Evolutionary conservation across 1,140 invertebrate genomes (phyloP).

Genomic region (Reticulitermes speratus): DNA sequence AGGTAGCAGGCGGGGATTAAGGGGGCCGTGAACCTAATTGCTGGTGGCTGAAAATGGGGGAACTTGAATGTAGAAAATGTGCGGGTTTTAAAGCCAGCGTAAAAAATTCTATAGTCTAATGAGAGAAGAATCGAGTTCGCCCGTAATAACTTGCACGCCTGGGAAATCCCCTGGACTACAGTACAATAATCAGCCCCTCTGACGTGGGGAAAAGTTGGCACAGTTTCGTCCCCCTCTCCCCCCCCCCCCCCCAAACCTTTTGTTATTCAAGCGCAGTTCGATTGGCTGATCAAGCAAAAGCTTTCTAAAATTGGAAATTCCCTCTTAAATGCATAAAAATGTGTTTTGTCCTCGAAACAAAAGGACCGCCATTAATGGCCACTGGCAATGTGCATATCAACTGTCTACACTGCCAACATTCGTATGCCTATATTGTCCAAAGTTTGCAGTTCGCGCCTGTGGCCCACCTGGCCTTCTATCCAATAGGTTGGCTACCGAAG

Average conservation of each 20-base stretch:
- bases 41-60: too few species aligned
- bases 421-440: too few species aligned
- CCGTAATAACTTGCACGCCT: background rate
- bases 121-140: background rate
- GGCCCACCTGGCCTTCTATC: too few species aligned
- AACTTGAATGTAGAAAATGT: background rate
- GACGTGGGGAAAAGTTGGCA: background rate
- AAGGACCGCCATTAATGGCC: background rate
- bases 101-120: background rate
- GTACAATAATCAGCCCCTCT: background rate
- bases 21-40: too few species aligned
- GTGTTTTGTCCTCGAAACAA: background rate
- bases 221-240: background rate
- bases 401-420: too few species aligned
- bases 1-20: background rate
- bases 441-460: too few species aligned
- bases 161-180: background rate
- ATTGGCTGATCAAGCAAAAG: background rate
- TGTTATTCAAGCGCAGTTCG: background rate
- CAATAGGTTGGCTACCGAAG: too few species aligned
- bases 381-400: too few species aligned
- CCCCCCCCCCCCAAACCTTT: background rate
- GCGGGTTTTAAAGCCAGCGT: background rate
- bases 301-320: constrained; percentile 3
- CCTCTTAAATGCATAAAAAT: background rate